A percentile compares a stretch with the other conserved stretches of the same genome.
Conservation (phyloP, 2,888 invertebrate species). For the Drosophila neonasuta region DNA sequence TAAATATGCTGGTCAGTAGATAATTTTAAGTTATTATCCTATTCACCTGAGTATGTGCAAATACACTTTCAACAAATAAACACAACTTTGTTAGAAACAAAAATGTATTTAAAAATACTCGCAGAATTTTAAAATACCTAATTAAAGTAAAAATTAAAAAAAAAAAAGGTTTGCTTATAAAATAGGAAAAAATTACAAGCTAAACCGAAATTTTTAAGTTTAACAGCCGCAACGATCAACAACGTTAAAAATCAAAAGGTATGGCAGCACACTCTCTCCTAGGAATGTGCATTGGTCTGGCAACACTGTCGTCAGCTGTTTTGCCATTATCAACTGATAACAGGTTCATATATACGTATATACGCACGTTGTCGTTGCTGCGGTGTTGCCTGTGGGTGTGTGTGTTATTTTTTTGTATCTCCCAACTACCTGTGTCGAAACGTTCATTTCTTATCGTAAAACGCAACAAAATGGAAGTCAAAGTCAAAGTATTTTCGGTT, state of each 20-base stretch:
- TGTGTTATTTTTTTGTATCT: not conserved
- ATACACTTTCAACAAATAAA: too few relatives aligned
- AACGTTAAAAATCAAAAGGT: not conserved
- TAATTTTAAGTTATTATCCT: not conserved
- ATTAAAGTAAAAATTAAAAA: too few relatives aligned
- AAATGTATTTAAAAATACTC: too few relatives aligned
- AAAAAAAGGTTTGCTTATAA: too few relatives aligned
- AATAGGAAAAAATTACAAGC: too few relatives aligned
- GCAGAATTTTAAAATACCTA: too few relatives aligned
- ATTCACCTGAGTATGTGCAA: not conserved
- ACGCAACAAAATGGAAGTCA: conserved; percentile 29
- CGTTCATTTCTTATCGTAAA: conserved; percentile 13
- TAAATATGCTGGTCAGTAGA: too few relatives aligned
- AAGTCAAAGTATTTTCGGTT: conserved; percentile 53
- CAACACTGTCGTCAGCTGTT: conserved; percentile 56
- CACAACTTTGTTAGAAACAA: too few relatives aligned
- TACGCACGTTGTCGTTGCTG: conserved; percentile 22
- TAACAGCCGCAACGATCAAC: not conserved
- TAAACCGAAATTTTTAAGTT: not conserved
- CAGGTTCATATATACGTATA: conserved; percentile 16
- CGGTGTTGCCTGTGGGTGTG: conserved; percentile 4
- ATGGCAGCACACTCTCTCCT: not conserved
- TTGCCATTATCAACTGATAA: conserved; percentile 28
- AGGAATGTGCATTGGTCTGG: conserved; percentile 25
- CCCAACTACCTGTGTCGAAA: not conserved